A percentile compares a stretch with the other conserved stretches of the same genome.
These are phyloP conservation scores for Euleptes europaea DNA, from an alignment of 2,113 vertebrate species.

Conservation along the genomic window DNA sequence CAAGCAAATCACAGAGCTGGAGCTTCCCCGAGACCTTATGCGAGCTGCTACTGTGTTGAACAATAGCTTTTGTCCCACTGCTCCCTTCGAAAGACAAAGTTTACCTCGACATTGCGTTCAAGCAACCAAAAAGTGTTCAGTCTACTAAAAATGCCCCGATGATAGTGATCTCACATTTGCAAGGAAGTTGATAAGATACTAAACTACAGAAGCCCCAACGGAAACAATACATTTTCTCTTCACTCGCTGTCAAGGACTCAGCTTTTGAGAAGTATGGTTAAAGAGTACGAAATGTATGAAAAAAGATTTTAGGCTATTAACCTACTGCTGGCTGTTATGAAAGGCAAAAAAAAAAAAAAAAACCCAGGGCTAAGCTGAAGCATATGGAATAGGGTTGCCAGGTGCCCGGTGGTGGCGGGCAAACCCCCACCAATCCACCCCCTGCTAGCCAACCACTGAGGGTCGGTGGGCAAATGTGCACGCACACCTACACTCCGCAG, in stretches of 20 bases:
- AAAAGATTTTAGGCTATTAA: neutral
- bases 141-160: neutral
- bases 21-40: slow-evolving; percentile 41
- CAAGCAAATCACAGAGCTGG: slow-evolving; percentile 31
- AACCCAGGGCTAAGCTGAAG: neutral
- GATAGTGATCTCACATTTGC: neutral
- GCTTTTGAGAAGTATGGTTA: neutral
- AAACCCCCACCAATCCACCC: no score
- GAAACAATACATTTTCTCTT: neutral
- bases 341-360: neutral
- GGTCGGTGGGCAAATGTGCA: no score
- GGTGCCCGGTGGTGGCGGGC: no score
- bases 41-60: slow-evolving; percentile 22
- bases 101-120: slow-evolving; percentile 1
- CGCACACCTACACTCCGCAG: no score
- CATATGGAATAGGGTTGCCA: no score
- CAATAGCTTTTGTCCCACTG: slow-evolving; percentile 18
- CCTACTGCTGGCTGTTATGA: no score
- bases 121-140: accelerated
- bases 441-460: no score
- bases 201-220: neutral
- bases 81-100: slow-evolving; percentile 38
- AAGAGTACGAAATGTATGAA: neutral
- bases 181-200: neutral
- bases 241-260: neutral